Conservation (phyloP, 1,140 invertebrate genomes). For the Neomicropteryx cornuta region DNA sequence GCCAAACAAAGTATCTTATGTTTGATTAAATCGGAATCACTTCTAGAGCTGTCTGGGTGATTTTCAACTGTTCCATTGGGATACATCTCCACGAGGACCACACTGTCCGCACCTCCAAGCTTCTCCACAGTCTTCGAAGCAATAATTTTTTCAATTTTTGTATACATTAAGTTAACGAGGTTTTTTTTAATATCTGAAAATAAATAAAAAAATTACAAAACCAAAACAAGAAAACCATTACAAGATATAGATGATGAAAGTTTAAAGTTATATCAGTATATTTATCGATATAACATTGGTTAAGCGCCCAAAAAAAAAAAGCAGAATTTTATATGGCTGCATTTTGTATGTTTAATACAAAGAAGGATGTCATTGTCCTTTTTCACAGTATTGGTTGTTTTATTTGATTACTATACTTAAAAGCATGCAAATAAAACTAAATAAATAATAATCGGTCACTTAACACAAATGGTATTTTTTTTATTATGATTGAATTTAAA, state of each 20-base stretch:
- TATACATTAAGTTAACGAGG: slow-evolving; percentile 11
- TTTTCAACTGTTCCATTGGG: slow-evolving; percentile 12
- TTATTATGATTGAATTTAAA: background rate
- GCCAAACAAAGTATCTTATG: slow-evolving; percentile 13
- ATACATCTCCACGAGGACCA: slow-evolving; percentile 12
- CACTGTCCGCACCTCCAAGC: slow-evolving; percentile 9
- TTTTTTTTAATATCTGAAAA: slow-evolving; percentile 12
- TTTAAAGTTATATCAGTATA: background rate
- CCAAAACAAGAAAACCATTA: slow-evolving; percentile 1
- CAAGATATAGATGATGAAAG: slow-evolving; percentile 1
- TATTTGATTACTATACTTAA: background rate
- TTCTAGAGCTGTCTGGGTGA: slow-evolving; percentile 14
- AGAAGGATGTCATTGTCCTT: background rate
- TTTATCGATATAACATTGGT: background rate
- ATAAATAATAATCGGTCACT: background rate
- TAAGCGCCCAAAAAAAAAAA: background rate
- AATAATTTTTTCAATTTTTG: slow-evolving; percentile 12
- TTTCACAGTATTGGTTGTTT: background rate
- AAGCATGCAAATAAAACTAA: background rate
- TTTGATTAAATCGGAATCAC: slow-evolving; percentile 10
- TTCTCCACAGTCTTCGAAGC: background rate
- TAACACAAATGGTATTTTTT: background rate
- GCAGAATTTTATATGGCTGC: background rate
- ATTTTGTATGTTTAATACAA: background rate
- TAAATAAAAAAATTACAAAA: slow-evolving; percentile 3